Evolutionary conservation across 2,888 invertebrate species (phyloP), one percentile per base, ranked within the genome.

Genomic region (Pardosa pseudoannulata): DNA sequence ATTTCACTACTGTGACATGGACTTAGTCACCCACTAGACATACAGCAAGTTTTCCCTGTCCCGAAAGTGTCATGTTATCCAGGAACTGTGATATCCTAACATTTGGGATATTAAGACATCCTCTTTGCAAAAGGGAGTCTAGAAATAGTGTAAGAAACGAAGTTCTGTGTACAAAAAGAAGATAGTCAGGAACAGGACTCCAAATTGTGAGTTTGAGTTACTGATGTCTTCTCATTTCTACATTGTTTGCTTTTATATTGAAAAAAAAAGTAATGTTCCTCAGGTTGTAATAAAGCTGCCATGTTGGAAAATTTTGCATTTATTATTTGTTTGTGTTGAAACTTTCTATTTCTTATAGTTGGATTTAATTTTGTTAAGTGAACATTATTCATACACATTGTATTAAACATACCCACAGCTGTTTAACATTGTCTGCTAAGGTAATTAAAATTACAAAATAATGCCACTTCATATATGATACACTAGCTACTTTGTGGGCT

Each of bases 211-310:
- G 78, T 87, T 87, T 68, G 27, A 80, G 80, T 87, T 75, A 87
- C 87, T 87, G 87, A 79, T 74, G 81, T 81, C 87, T 87, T 82
- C 87, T 87, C 76, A 87, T 87, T 87, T 87, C 81, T 87, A 87
- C 81, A 87, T 76, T 80, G 81, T 87, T 82, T 79, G 87, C 82
- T 87, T 87, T 87, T 87, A 82, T 87, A 87, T 82, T 87, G 81
- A 87, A 81, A 71, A 71, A 82, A n/a, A n/a, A 87, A 82, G 81
- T 87, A 87, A 87, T 87, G 81, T 87, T 88, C 83, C 88, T 88
- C 88, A 83, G 82, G 88, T 88, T 88, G 88, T 88, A 88, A 88
- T 88, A 88, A 88, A 88, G 88, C 83, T 88, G 83, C 88, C 88
- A 88, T 83, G 83, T 83, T 88, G 80, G 83, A 88, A 83, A 83